Base-by-base conservation (phyloP, 1,140 invertebrate genomes). In the Cydia amplana region DNA sequence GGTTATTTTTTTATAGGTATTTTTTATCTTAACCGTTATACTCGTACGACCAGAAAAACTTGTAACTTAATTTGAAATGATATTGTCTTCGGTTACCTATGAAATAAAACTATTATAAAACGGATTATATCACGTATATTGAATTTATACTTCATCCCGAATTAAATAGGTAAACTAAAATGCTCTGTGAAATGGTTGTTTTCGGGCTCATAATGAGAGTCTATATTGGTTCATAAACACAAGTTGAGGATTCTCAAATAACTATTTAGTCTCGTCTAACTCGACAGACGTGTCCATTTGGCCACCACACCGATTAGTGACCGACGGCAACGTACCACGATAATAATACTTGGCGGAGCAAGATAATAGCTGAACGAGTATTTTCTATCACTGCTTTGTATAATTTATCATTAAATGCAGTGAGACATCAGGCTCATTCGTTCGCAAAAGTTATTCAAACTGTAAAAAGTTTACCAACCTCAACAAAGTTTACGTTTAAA, bases 231-330 rank as follows among this genome's bases (percentile, higher is more conserved):
- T 60, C 55, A 12, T 60, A 60, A 60, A 60, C 20, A 20, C 18
- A 60, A 60, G 18, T 10, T 10, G 55, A 23, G 55, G 55, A 60
- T 23, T 65, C 32, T 70, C 28, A 70, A 70, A 70, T 70, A 70
- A 70, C n/a, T 70, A 70, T 43, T 70, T 43, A 43, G 65, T 40
- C 65, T 70, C 65, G 14, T 23, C 32, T 40, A 70, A 70, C 4
- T 18, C 64, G 25, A 16, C 25, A 36, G 18, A 70, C 65, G 65
- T 70, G 65, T 70, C 18, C 65, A 18, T 36, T 70, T 32, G 43
- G 32, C 36, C 16, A 40, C 32, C 23, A n/a, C 32, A 36, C 28
- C 23, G 65, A 70, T 70, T 70, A 70, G 65, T 70, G 28, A 36
- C 55, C 55, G 5, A 60, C 18, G 20, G 55, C 18, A 60, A 23